Percentiles rank a stretch among this genome's conserved stretches.
phyloP scores from a whole-genome alignment of 2,888 invertebrate genomes.

The Alentia gelatinosa region DNA sequence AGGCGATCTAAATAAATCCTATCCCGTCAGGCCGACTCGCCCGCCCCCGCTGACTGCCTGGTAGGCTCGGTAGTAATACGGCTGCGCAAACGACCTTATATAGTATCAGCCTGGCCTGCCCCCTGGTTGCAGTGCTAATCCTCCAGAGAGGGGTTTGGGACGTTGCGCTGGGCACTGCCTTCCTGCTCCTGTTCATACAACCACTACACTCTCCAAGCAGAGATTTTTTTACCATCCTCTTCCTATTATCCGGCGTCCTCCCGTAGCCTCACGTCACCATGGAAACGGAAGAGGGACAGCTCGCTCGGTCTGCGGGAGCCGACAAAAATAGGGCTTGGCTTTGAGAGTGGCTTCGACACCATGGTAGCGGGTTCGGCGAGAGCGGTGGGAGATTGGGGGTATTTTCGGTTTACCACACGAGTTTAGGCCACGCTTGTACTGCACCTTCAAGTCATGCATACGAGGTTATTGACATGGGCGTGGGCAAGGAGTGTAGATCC shows the following conservation, averaged over 20 bases:
- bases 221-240: not conserved
- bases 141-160: not conserved
- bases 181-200: not conserved
- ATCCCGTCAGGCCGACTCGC: not conserved
- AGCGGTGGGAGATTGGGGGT: not conserved
- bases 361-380: not conserved
- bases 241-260: conserved; percentile 6
- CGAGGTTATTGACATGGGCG: no score
- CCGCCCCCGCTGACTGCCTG: not conserved
- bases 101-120: not conserved
- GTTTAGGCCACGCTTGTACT: no score
- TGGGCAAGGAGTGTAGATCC: no score
- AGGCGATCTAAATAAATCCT: conserved; percentile 35
- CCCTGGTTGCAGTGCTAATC: not conserved
- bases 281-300: not conserved
- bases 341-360: not conserved
- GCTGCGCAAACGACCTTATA: conserved; percentile 22
- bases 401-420: no score
- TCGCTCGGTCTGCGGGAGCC: not conserved
- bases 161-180: not conserved
- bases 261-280: not conserved
- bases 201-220: not conserved
- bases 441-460: no score
- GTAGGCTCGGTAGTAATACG: not conserved
- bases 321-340: conserved; percentile 10